Evolutionary conservation across 2,888 invertebrate species (phyloP).

Genomic region (Branchipolynoe longqiensis): DNA sequence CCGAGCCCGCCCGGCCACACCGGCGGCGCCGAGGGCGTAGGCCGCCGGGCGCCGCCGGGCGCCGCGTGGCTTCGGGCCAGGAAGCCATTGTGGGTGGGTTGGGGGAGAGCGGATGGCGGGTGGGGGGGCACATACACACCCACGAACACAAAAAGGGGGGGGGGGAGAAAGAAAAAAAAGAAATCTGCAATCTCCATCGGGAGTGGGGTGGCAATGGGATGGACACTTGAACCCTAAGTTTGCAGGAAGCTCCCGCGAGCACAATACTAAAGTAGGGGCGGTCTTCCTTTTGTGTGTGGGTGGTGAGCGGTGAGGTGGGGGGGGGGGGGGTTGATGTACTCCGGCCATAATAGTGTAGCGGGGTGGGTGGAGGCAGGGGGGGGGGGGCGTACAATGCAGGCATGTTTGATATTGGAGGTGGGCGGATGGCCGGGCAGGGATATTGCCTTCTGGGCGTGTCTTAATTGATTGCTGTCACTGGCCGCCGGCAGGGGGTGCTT

Average conservation of each 20-base stretch:
- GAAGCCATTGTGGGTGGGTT: slow-evolving; percentile 31
- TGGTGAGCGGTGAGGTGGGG: not conserved
- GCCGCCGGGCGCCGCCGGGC: not conserved
- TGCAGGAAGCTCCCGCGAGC: slow-evolving; percentile 50
- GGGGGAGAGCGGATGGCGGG: too few relatives aligned
- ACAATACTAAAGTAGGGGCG: slow-evolving; percentile 43
- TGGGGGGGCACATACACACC: too few relatives aligned
- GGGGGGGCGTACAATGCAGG: too few relatives aligned
- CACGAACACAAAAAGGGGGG: too few relatives aligned
- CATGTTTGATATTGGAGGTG: slow-evolving; percentile 44
- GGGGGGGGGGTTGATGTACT: slow-evolving; percentile 4
- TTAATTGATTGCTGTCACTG: slow-evolving; percentile 29
- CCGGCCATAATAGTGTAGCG: slow-evolving; percentile 8
- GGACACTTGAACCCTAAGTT: slow-evolving; percentile 47
- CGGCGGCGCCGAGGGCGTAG: slow-evolving; percentile 6
- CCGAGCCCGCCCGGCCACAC: too few relatives aligned
- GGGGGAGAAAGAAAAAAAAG: not conserved
- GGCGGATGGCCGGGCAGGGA: slow-evolving; percentile 4
- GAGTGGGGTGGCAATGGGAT: slow-evolving; percentile 26
- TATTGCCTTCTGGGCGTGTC: slow-evolving; percentile 2
- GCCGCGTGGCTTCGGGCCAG: slow-evolving; percentile 50
- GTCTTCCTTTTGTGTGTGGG: slow-evolving; percentile 3
- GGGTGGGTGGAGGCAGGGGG: not conserved
- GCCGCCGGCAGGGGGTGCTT: not conserved
- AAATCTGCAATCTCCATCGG: slow-evolving; percentile 30